Percentiles rank a stretch among this genome's conserved stretches.
These are phyloP conservation scores for Tillus elongatus DNA, from an alignment of 2,888 invertebrate species.

Conservation along the genomic window DNA sequence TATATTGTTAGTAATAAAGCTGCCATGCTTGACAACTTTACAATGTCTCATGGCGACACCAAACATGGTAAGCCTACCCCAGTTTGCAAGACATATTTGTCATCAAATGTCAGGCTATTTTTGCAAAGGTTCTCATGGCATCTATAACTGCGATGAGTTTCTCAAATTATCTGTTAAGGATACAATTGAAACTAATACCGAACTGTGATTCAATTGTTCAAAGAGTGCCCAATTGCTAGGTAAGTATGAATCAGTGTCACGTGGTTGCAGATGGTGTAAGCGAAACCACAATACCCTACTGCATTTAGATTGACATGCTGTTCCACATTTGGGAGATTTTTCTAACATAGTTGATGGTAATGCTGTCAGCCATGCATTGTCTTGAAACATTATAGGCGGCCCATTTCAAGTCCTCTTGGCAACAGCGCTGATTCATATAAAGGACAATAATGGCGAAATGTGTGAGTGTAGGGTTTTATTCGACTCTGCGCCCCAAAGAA, in stretches of 20 bases:
- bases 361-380: not conserved
- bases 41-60: no score
- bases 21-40: no score
- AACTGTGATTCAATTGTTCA: slow-evolving; percentile 9
- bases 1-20: no score
- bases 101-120: no score
- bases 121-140: slow-evolving; percentile 10
- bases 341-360: no score
- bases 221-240: not conserved
- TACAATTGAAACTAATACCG: not conserved
- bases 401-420: slow-evolving; percentile 4
- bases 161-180: slow-evolving; percentile 6
- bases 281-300: slow-evolving; percentile 8
- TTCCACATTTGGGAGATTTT: no score
- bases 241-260: not conserved
- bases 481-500: slow-evolving; percentile 6
- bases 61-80: no score
- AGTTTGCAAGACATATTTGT: no score
- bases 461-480: slow-evolving; percentile 2
- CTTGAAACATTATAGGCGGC: slow-evolving; percentile 3
- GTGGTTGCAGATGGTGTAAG: slow-evolving; percentile 7
- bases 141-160: slow-evolving; percentile 12
- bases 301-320: slow-evolving; percentile 4
- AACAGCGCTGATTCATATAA: no score
- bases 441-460: not conserved